These are phyloP conservation scores for Lasioglossum pauxillum DNA, from an alignment of 2,888 invertebrate genomes.

Conservation along the genomic window DNA sequence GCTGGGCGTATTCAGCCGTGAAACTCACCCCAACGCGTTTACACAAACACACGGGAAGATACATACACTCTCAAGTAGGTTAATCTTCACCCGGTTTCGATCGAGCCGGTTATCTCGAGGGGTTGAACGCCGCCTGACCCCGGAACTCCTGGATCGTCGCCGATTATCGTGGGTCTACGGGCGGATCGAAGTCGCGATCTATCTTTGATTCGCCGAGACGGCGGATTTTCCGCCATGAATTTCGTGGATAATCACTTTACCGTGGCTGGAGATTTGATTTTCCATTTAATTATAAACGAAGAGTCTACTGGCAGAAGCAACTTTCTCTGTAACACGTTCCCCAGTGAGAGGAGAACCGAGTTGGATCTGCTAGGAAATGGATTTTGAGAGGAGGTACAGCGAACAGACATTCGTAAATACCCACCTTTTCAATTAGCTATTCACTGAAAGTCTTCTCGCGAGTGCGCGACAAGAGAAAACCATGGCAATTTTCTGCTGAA, in stretches of 20 bases:
- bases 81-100: constrained; percentile 58
- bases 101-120: constrained; percentile 39
- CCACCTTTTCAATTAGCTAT: background rate
- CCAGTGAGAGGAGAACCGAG: background rate
- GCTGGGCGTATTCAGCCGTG: constrained; percentile 74
- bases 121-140: constrained; percentile 47
- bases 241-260: background rate
- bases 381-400: background rate
- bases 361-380: background rate
- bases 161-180: constrained; percentile 33
- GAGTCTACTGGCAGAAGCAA: background rate
- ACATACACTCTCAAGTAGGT: constrained; percentile 52
- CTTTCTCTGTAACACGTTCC: background rate
- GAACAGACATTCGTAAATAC: background rate
- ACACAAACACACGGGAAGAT: constrained; percentile 46
- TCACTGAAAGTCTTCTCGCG: background rate
- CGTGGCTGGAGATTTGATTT: background rate
- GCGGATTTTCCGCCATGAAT: background rate
- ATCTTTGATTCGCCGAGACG: background rate
- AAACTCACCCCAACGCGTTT: constrained; percentile 66
- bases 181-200: constrained; percentile 36
- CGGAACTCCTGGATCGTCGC: constrained; percentile 47
- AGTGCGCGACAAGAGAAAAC: background rate
- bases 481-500: background rate
- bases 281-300: background rate